Evolutionary conservation across 1,140 invertebrate species (phyloP), one percentile per base, ranked within the genome.

Genomic region (Cephus cinctus): DNA sequence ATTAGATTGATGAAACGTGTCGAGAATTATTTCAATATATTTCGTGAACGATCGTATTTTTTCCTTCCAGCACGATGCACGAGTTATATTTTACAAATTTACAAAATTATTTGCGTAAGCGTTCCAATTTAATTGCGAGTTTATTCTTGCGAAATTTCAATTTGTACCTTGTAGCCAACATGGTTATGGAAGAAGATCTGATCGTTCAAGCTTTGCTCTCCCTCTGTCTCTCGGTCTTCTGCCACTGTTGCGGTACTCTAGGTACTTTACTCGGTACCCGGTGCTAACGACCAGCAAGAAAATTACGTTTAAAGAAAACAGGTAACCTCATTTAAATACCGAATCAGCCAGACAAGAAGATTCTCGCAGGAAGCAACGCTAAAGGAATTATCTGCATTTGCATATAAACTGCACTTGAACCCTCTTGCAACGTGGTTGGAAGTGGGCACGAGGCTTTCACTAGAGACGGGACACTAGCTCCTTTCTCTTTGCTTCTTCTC

Each of bases 361-460:
- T 35, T 35, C 22, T 50, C 34, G 34, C 47, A 27, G 20, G 34
- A 39, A 34, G 18, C 12, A 30, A 20, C 32, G 39, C 25, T 47
- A 52, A 52, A 41, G 40, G 34, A 47, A 52, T 52, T 52, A 47
- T 52, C 43, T 43, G 30, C 18, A 52, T 52, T 52, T 47, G 39
- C 50, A 52, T 52, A 42, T 38, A 52, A 52, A 52, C 45, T 22
- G 25, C 30, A 16, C 32, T 43, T 9, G 19, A 19, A 39, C 9
- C 35, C 39, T 49, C 31, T 18, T n/a, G n/a, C 34, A 40, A 20
- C 20, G 18, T 23, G 25, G 34, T 35, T 12, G 22, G 23, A 47
- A 36, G 20, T 36, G n/a, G n/a, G n/a, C n/a, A n/a, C n/a, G n/a
- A n/a, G n/a, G n/a, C n/a, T n/a, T n/a, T n/a, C n/a, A n/a, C n/a